Evolutionary conservation across 2,113 vertebrate species (phyloP).

Genomic region (Odocoileus hemionus): DNA sequence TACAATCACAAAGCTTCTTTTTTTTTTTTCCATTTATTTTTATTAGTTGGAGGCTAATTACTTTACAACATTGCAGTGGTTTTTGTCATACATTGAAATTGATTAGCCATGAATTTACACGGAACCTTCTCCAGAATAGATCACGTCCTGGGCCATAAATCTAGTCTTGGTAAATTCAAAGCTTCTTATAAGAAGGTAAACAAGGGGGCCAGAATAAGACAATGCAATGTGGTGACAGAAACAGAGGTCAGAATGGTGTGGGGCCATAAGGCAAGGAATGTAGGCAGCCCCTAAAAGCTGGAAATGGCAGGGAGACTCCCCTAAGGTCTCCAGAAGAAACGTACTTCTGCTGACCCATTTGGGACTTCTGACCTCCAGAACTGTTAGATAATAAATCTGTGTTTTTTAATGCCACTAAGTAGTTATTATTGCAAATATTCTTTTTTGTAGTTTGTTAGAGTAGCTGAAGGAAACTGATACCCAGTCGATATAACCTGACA

Average conservation of each 20-base stretch:
- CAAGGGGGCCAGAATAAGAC: not conserved
- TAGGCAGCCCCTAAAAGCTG: not conserved
- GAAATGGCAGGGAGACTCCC: not conserved
- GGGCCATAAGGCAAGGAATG: not conserved
- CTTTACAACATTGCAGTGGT: no score
- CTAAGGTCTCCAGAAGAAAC: not conserved
- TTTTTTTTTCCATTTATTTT: no score
- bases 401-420: not conserved
- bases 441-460: not conserved
- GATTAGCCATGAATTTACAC: no score
- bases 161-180: not conserved
- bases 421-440: not conserved
- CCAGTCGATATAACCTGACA: not conserved
- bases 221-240: not conserved
- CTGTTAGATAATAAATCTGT: not conserved
- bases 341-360: not conserved
- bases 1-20: not conserved
- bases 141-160: no score
- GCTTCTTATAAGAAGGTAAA: not conserved
- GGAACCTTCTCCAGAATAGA: no score
- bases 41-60: no score
- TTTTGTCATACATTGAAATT: no score
- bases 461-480: not conserved
- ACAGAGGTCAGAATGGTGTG: not conserved
- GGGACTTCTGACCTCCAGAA: not conserved